Base-by-base conservation (phyloP, 2,888 invertebrate species). In the Agrochola lota region DNA sequence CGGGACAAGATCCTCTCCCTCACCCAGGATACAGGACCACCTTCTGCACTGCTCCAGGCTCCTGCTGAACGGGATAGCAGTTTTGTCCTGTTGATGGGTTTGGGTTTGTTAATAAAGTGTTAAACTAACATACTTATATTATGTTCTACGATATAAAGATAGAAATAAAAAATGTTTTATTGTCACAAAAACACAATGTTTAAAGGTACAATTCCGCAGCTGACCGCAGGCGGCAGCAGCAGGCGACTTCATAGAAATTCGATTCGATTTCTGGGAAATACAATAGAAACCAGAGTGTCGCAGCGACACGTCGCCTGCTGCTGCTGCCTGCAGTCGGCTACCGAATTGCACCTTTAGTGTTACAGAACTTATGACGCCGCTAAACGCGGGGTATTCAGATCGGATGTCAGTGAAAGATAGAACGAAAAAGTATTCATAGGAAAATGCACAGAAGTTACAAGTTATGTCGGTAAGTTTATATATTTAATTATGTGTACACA, bases 1-100 rank as follows among this genome's bases (percentile, higher is more conserved):
- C 98, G 96, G 23, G 98, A 98, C 15, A 96, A 46, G 0, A 93
- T 3, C 1, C 96, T 91, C 83, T 96, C 96, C 6, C 90, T 87
- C 0, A 95, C 77, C 96, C 96, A 96, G 1, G 92, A 90, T 0
- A 91, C 91, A 0, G 91, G 91, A 3, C 91, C 91, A 0, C 92
- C 91, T 0, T 89, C 85, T 0, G 85, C 74, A 2, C 81, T 84
- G 64, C 94, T 91, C 92, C 94, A 95, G 0, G 94, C 94, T 0
- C 94, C 92, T 0, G 84, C 87, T 11, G 95, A 94, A 2, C 96
- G 94, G 0, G 91, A 85, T 7, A 95, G 85, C 0, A 96, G 93
- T 0, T 92, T 90, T 0, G 93, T 91, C 75, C 96, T 96, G 91
- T 8, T 69, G 49, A 59, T 5, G 20, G 15, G 55, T n/a, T n/a